Evolutionary conservation across 2,888 invertebrate species (phyloP).

Genomic region (Hemaris fuciformis): DNA sequence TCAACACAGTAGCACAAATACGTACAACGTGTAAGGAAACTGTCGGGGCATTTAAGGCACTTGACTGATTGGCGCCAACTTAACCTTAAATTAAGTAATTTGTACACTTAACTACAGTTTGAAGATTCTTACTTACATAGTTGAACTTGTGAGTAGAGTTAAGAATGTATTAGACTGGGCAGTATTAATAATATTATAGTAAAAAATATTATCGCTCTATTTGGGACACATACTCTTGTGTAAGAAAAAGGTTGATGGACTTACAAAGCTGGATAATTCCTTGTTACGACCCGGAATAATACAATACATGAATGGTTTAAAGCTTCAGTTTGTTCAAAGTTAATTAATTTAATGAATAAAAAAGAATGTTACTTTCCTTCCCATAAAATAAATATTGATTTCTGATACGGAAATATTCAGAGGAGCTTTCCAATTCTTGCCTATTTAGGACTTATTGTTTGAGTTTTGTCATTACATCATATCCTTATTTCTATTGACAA

Average conservation of each 20-base stretch:
- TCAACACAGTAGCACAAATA: background rate
- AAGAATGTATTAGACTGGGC: slow-evolving; percentile 33
- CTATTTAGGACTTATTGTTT: background rate
- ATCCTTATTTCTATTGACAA: background rate
- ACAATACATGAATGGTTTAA: too few species aligned
- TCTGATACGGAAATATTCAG: too few species aligned
- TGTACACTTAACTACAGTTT: slow-evolving; percentile 81
- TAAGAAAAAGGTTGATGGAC: too few species aligned
- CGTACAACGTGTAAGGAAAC: slow-evolving; percentile 16
- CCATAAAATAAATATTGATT: too few species aligned
- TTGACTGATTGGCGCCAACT: slow-evolving; percentile 73
- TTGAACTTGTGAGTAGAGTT: slow-evolving; percentile 55
- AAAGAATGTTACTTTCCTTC: too few species aligned
- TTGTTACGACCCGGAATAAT: too few species aligned
- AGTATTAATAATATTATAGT: background rate
- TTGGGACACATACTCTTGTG: too few species aligned
- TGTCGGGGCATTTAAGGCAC: slow-evolving; percentile 29
- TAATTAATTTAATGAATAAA: too few species aligned
- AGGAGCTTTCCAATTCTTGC: too few species aligned
- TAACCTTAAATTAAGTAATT: slow-evolving; percentile 81
- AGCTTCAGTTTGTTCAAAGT: too few species aligned
- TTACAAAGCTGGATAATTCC: too few species aligned
- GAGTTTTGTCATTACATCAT: background rate
- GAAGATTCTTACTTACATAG: slow-evolving; percentile 72
- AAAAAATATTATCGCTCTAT: too few species aligned